Evolutionary conservation across 1,140 invertebrate genomes (phyloP).

Genomic region (Aradophagus sp.): DNA sequence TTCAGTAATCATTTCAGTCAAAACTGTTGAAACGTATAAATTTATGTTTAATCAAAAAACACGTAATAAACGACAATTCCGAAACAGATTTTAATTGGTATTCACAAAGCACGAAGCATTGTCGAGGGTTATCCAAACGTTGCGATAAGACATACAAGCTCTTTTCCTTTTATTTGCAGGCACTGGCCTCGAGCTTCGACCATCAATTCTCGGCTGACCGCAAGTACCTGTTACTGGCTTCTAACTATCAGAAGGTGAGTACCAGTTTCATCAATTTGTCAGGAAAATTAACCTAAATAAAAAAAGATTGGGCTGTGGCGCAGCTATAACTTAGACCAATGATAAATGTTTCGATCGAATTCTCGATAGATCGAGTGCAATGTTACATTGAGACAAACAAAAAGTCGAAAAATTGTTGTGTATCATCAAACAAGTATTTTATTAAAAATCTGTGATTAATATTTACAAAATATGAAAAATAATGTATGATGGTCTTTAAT

Average conservation of each 20-base stretch:
- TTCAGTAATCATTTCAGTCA: too few species aligned
- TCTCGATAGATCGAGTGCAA: too few species aligned
- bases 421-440: too few species aligned
- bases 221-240: slow-evolving; percentile 75
- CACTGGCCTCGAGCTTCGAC: slow-evolving; percentile 67
- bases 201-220: slow-evolving; percentile 76
- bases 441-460: too few species aligned
- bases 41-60: neutral
- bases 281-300: slow-evolving; percentile 26
- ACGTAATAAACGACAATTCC: slow-evolving; percentile 25
- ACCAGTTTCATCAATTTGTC: slow-evolving; percentile 33
- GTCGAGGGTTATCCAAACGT: slow-evolving; percentile 13
- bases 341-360: too few species aligned
- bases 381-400: too few species aligned
- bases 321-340: too few species aligned
- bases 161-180: slow-evolving; percentile 40
- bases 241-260: slow-evolving; percentile 77
- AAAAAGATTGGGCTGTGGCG: too few species aligned
- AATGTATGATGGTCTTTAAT: too few species aligned
- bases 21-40: too few species aligned
- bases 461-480: too few species aligned
- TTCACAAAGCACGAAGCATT: slow-evolving; percentile 17
- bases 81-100: slow-evolving; percentile 18
- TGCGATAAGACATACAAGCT: slow-evolving; percentile 43
- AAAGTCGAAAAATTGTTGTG: too few species aligned